phyloP scores from a whole-genome alignment of 2,113 vertebrate genomes.

The Ranitomeya imitator region DNA sequence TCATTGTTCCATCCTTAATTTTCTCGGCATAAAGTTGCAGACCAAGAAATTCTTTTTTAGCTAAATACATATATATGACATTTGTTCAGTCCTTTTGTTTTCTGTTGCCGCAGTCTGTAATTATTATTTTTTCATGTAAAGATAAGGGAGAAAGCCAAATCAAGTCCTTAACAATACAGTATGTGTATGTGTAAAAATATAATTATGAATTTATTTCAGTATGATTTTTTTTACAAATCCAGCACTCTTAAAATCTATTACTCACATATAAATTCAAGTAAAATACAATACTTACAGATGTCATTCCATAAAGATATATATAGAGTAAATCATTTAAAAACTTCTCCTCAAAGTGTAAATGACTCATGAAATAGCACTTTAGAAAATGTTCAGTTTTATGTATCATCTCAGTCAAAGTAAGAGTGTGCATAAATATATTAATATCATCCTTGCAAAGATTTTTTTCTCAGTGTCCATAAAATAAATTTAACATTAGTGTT shows the following conservation, averaged over 20 bases:
- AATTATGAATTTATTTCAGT: neutral
- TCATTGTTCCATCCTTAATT: too few relatives aligned
- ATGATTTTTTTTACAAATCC: neutral
- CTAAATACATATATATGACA: too few relatives aligned
- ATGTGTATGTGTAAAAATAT: neutral
- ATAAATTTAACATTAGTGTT: too few relatives aligned
- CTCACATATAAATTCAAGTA: neutral
- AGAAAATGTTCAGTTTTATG: constrained; percentile 2
- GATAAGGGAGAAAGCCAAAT: too few relatives aligned
- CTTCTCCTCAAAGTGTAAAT: neutral
- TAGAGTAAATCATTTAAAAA: neutral
- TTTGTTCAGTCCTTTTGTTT: too few relatives aligned
- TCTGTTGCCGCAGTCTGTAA: too few relatives aligned
- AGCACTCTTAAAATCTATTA: neutral
- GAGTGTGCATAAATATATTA: neutral
- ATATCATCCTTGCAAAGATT: too few relatives aligned
- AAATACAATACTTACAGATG: neutral
- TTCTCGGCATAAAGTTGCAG: too few relatives aligned
- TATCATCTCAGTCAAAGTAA: neutral
- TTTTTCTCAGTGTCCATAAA: too few relatives aligned
- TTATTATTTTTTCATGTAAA: too few relatives aligned
- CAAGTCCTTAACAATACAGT: too few relatives aligned
- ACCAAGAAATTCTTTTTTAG: too few relatives aligned
- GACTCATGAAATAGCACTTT: neutral
- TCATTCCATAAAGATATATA: neutral